Conservation (phyloP, 2,888 invertebrate genomes). For the Xylota sylvarum region DNA sequence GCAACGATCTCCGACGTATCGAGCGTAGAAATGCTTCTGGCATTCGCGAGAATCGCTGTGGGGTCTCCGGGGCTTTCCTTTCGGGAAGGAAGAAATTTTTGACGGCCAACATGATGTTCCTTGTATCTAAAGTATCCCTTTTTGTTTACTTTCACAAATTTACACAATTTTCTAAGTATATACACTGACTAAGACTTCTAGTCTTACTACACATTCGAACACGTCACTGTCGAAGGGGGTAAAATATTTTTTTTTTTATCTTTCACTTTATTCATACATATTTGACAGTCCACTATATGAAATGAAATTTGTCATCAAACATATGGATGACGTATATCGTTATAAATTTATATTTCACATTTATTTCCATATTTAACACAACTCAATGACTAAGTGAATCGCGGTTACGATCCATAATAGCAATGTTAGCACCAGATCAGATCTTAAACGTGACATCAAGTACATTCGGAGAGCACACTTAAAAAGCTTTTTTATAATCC, state of each 20-base stretch:
- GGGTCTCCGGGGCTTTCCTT: slow-evolving; percentile 87
- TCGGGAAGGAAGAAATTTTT: slow-evolving; percentile 91
- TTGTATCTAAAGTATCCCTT: slow-evolving; percentile 44
- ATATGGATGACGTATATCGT: slow-evolving; percentile 41
- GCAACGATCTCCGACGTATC: slow-evolving; percentile 89
- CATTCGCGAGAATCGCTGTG: slow-evolving; percentile 88
- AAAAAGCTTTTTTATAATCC: slow-evolving; percentile 9
- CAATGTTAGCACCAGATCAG: slow-evolving; percentile 56
- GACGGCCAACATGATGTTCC: slow-evolving; percentile 87
- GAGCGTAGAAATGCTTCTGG: slow-evolving; percentile 91
- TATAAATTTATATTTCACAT: slow-evolving; percentile 9
- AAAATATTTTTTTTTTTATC: slow-evolving; percentile 7
- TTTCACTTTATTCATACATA: slow-evolving; percentile 41
- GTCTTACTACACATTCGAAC: neutral
- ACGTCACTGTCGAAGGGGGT: slow-evolving; percentile 37
- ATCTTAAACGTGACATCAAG: slow-evolving; percentile 53
- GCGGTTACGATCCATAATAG: slow-evolving; percentile 49
- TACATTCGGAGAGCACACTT: slow-evolving; percentile 19
- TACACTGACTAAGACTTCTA: slow-evolving; percentile 8
- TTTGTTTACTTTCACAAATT: neutral
- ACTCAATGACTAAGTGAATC: slow-evolving; percentile 56
- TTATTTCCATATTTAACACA: slow-evolving; percentile 23
- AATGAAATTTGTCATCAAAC: slow-evolving; percentile 62
- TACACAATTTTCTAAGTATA: neutral
- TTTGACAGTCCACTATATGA: slow-evolving; percentile 21